Percentiles rank a stretch among this genome's conserved stretches.
Conservation (phyloP, 1,140 invertebrate genomes). For the Marisa cornuarietis region DNA sequence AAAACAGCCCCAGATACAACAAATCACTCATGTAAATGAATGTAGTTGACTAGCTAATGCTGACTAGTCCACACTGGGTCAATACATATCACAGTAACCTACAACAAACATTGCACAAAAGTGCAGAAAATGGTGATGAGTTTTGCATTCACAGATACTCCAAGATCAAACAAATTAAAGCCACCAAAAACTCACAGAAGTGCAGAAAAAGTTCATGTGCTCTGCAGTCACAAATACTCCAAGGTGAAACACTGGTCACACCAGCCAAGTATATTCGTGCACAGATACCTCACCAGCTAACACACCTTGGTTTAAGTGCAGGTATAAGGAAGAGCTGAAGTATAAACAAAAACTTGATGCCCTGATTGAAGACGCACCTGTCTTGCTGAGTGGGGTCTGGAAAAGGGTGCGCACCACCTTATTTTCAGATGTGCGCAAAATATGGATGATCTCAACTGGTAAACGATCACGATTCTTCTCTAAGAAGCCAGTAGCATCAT, state of each 20-base stretch:
- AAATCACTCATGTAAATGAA: no score
- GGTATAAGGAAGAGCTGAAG: background rate
- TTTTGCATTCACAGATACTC: no score
- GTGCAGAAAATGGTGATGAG: no score
- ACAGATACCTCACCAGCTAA: background rate
- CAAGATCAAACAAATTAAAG: no score
- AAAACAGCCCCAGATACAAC: no score
- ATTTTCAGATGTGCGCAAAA: constrained; percentile 79
- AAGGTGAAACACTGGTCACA: background rate
- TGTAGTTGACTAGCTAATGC: no score
- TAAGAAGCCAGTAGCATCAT: constrained; percentile 81
- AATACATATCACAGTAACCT: no score
- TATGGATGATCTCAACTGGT: constrained; percentile 80
- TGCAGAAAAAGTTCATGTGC: background rate
- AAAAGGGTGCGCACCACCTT: constrained; percentile 82
- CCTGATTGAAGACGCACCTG: constrained; percentile 55
- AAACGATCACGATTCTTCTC: constrained; percentile 87
- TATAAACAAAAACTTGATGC: background rate
- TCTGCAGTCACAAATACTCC: background rate
- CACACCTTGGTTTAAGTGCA: background rate
- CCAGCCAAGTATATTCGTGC: background rate
- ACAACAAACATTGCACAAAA: no score
- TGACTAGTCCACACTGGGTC: no score
- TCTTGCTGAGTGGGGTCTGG: constrained; percentile 85
- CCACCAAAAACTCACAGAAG: no score